phyloP scores from a whole-genome alignment of 2,797 vertebrate species.

The Hemibagrus guttatus region DNA sequence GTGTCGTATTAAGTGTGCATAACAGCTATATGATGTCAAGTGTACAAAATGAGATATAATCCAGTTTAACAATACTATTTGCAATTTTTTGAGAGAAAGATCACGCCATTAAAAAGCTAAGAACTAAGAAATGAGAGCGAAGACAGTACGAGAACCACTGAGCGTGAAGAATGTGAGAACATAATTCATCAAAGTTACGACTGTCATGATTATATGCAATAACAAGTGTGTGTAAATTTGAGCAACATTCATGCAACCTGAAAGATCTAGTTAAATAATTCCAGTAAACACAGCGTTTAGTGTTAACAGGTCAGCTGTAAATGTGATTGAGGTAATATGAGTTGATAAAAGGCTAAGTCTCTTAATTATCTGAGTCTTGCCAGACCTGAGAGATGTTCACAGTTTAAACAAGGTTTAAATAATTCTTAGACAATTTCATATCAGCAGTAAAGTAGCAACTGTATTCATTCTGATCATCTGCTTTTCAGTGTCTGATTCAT shows the following conservation, averaged over 20 bases:
- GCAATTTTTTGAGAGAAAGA: conserved; percentile 78
- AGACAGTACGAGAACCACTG: conserved; percentile 87
- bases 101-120: conserved; percentile 86
- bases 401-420: not conserved
- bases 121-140: conserved; percentile 84
- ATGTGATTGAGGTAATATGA: not conserved
- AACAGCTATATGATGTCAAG: not conserved
- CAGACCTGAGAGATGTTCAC: not conserved
- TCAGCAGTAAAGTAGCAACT: not conserved
- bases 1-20: not conserved
- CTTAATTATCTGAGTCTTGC: not conserved
- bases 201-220: too few relatives aligned
- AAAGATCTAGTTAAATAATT: not conserved
- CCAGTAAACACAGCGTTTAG: not conserved
- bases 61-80: not conserved
- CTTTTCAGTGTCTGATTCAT: not conserved
- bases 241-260: not conserved
- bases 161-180: not conserved
- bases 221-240: not conserved
- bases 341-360: too few relatives aligned
- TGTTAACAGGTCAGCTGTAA: not conserved
- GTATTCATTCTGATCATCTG: not conserved
- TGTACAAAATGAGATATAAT: not conserved
- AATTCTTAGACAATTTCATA: not conserved
- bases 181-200: too few relatives aligned